phyloP scores from a whole-genome alignment of 2,113 vertebrate genomes.

The Zosterops lateralis region DNA sequence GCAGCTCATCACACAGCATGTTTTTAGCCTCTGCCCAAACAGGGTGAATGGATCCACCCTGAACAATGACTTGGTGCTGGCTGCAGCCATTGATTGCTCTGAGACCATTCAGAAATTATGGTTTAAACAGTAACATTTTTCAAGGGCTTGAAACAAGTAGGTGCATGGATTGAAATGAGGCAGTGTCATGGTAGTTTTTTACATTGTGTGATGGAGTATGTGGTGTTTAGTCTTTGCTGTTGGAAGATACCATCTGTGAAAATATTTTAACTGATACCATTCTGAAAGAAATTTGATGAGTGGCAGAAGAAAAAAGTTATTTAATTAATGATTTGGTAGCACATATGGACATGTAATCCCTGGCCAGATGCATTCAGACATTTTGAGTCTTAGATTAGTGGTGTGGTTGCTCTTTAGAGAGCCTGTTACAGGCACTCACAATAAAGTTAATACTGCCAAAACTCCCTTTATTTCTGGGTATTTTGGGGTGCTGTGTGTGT shows the following conservation, averaged over 20 bases:
- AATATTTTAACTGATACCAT: not conserved
- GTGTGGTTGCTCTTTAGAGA: not conserved
- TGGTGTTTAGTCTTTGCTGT: not conserved
- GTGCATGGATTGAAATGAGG: not conserved
- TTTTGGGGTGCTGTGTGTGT: not conserved
- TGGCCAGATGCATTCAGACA: not conserved
- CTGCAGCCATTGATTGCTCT: not conserved
- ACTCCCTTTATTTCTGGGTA: not conserved
- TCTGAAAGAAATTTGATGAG: not conserved
- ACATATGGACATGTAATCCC: not conserved
- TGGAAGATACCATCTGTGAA: not conserved
- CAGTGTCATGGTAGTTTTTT: not conserved
- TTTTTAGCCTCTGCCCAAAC: not conserved
- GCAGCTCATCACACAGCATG: not conserved
- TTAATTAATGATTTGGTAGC: constrained; percentile 13
- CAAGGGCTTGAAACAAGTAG: not conserved
- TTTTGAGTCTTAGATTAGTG: not conserved
- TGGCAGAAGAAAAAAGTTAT: not conserved
- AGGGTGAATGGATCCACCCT: not conserved
- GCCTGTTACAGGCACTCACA: not conserved
- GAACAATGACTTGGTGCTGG: not conserved
- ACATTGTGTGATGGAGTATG: not conserved
- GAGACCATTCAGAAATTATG: not conserved
- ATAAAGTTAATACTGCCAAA: not conserved
- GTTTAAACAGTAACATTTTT: not conserved